Evolutionary conservation across 2,888 invertebrate species (phyloP), one percentile per base, ranked within the genome.

Genomic region (Onthophagus sagittarius): DNA sequence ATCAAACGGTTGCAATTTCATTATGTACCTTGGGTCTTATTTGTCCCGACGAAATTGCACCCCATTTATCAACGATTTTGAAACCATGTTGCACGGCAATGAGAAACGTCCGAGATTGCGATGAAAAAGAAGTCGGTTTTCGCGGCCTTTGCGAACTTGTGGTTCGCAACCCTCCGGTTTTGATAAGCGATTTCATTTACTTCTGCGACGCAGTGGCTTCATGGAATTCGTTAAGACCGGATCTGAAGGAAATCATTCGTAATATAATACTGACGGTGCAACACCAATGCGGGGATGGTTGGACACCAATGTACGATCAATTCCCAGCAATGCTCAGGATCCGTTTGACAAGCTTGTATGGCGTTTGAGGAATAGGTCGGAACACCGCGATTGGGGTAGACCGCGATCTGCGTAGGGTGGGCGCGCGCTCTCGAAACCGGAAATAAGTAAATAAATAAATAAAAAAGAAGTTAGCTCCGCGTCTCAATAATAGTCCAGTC

Each of bases 201-300:
- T 98, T 99, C 89, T 99, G 99, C 86, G 99, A 99, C 88, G 99
- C 99, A 5, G 95, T 99, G 53, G 99, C 98, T 15, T 99, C 98
- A 0, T 99, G 99, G 99, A 82, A 82, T 70, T 79, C 81, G 23
- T 91, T 94, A 67, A 93, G 93, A 80, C 95, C 97, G 6, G 98
- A 99, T 84, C 89, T 99, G 74, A 98, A 97, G 87, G 96, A 97
- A 81, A 97, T 96, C 93, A 98, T 99, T 62, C 78, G 82, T 53
- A 84, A 95, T 93, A 99, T 99, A 82, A 89, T 99, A 78, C 93
- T 95, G 86, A 96, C 96, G 71, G 98, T 99, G 86, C 98, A 97
- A 88, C 93, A 93, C 82, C 97, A 99, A 87, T 95, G 95, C 76
- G 98, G 98, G 76, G 96, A 97, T 77, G 96, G 96, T 87, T 99